Conservation (phyloP, 2,888 invertebrate species). For the Cacoxenus indagator region DNA sequence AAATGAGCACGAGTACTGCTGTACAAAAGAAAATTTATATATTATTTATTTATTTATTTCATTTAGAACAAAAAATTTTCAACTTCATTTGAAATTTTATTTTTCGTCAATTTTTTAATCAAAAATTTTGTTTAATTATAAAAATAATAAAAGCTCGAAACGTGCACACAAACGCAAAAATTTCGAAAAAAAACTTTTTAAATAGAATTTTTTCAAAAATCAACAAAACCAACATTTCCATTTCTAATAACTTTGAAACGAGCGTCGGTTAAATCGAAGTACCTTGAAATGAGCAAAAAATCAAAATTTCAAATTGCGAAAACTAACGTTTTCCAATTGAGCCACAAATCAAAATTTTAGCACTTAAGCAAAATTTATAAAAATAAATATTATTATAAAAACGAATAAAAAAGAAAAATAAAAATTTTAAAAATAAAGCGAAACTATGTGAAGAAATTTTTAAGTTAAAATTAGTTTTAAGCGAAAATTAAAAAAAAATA, state of each 20-base stretch:
- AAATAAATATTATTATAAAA: slow-evolving; percentile 39
- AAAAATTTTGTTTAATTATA: too few relatives aligned
- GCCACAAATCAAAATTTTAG: slow-evolving; percentile 64
- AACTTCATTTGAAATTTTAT: too few relatives aligned
- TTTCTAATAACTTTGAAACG: slow-evolving; percentile 42
- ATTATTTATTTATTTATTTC: too few relatives aligned
- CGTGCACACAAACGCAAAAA: too few relatives aligned
- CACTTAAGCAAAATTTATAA: slow-evolving; percentile 38
- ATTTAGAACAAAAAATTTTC: too few relatives aligned
- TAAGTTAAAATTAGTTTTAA: slow-evolving; percentile 26
- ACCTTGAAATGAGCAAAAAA: slow-evolving; percentile 67
- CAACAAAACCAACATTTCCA: too few relatives aligned
- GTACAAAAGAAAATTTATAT: too few relatives aligned
- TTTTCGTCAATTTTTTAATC: too few relatives aligned
- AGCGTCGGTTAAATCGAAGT: slow-evolving; percentile 40
- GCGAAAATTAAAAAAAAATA: slow-evolving; percentile 38
- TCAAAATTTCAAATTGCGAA: slow-evolving; percentile 60
- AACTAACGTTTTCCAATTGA: slow-evolving; percentile 46
- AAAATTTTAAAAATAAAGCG: slow-evolving; percentile 36
- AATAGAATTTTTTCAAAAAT: too few relatives aligned
- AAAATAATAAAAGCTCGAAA: too few relatives aligned
- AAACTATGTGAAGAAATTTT: slow-evolving; percentile 37
- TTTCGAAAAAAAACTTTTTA: too few relatives aligned
- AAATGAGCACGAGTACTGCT: too few relatives aligned
- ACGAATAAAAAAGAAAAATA: slow-evolving; percentile 18